These are phyloP conservation scores for Drosophila elegans DNA, from an alignment of 1,140 invertebrate genomes.

Conservation along the genomic window DNA sequence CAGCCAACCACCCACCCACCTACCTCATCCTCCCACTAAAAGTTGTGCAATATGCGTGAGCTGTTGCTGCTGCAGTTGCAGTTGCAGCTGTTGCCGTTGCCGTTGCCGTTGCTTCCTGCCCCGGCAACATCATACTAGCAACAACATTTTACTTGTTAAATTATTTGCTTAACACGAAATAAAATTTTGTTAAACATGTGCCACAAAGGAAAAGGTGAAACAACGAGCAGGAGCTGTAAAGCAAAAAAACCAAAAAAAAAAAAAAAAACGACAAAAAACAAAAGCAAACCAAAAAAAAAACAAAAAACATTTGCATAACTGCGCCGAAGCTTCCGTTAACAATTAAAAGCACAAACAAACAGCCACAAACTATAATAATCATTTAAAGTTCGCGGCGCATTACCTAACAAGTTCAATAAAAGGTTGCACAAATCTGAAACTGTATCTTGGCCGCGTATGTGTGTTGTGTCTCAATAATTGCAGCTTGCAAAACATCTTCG, in stretches of 20 bases:
- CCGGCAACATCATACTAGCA: conserved; percentile 37
- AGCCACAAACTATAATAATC: conserved; percentile 28
- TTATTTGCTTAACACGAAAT: conserved; percentile 70
- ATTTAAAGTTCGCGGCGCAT: conserved; percentile 20
- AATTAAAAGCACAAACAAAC: conserved; percentile 66
- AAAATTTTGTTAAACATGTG: conserved; percentile 70
- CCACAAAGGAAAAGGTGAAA: conserved; percentile 66
- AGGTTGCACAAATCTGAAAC: conserved; percentile 50
- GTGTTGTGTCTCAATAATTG: conserved; percentile 21
- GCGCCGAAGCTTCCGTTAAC: conserved; percentile 60
- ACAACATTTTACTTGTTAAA: conserved; percentile 69
- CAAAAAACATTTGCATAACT: conserved; percentile 61
- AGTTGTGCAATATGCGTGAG: conserved; percentile 63
- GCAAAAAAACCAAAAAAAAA: conserved; percentile 41
- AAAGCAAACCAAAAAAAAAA: conserved; percentile 43
- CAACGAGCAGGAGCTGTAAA: conserved; percentile 36
- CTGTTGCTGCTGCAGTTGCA: conserved; percentile 27
- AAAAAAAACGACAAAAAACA: conserved; percentile 40
- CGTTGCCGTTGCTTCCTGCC: conserved; percentile 46
- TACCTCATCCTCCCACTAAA: conserved; percentile 55
- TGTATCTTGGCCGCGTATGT: conserved; percentile 21
- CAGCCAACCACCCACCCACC: conserved; percentile 19
- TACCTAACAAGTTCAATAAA: conserved; percentile 60
- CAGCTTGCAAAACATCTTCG: conserved; percentile 40
- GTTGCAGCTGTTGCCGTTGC: conserved; percentile 27